Base-by-base conservation (phyloP, 2,888 invertebrate genomes). In the Macrosoma leucophasiata region DNA sequence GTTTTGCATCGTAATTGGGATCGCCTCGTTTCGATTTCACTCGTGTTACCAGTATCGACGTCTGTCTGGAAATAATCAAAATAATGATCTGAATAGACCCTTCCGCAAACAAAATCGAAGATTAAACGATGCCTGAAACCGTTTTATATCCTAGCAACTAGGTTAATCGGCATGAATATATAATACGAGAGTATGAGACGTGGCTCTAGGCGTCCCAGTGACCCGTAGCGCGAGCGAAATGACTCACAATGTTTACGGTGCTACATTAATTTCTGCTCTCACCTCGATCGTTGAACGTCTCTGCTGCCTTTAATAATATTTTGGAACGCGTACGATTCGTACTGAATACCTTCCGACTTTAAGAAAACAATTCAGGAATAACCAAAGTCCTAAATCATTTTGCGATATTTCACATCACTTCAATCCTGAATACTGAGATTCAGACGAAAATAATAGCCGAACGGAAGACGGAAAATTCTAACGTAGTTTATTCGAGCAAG, bases 121-220 rank as follows among this genome's bases (percentile, higher is more conserved):
- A 60, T 58, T 59, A 58, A 48, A 43, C 48, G 44, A 39, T 53
- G 49, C 41, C 44, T 56, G 55, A 47, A 54, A 42, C 35, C 45
- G 51, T 51, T 66, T 74, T 60, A 67, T 55, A 57, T 50, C 49
- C 48, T 20, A 33, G 45, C 58, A 79, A 62, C 50, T 76, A 49
- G 81, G 79, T 79, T 76, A 81, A 79, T 72, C 54, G 60, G 48
- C 50, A 48, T 52, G 50, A 66, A 69, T n/a, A n/a, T 69, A 68
- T 70, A 56, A 63, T 62, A 59, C 53, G 50, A 53, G 55, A 49
- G 56, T 52, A 55, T 52, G 58, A 55, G 56, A 61, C 62, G 44
- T 49, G 48, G 48, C 44, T 48, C 55, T 48, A 46, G 54, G 42
- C 52, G 66, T 46, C 62, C 74, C 51, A 61, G 68, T 71, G 65